Percentiles rank a stretch among this genome's conserved stretches.
These are phyloP conservation scores for Bathynomus jamesi DNA, from an alignment of 1,140 invertebrate genomes.

Conservation along the genomic window DNA sequence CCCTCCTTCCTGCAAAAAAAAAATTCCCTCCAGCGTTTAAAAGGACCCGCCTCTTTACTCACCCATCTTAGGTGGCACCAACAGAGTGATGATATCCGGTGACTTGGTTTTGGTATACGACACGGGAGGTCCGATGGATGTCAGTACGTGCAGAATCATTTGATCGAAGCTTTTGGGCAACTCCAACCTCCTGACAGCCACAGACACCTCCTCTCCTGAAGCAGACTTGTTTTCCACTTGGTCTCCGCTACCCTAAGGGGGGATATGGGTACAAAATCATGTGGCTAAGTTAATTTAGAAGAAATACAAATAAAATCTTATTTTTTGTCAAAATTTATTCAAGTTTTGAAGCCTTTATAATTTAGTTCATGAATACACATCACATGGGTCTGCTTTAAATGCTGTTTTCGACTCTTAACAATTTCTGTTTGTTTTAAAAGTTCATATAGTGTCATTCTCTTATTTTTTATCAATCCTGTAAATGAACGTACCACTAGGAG, in stretches of 20 bases:
- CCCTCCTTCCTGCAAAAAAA: too few species aligned
- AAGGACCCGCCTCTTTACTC: too few species aligned
- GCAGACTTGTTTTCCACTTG: background rate
- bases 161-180: constrained; percentile 2
- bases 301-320: background rate
- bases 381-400: background rate
- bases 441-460: background rate
- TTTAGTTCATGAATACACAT: background rate
- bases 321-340: background rate
- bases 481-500: background rate
- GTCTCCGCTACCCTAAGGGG: background rate
- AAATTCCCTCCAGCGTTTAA: too few species aligned
- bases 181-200: background rate
- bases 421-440: background rate
- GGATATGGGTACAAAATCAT: background rate
- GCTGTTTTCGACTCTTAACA: background rate
- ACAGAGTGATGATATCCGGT: too few species aligned
- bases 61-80: too few species aligned
- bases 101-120: constrained; percentile 7
- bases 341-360: background rate
- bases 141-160: constrained; percentile 8
- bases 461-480: background rate
- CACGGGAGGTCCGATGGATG: constrained; percentile 7
- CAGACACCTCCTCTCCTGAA: background rate
- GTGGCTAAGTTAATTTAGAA: background rate